Conservation (phyloP, 2,797 vertebrate species). For the Chlorospingus flavigularis region DNA sequence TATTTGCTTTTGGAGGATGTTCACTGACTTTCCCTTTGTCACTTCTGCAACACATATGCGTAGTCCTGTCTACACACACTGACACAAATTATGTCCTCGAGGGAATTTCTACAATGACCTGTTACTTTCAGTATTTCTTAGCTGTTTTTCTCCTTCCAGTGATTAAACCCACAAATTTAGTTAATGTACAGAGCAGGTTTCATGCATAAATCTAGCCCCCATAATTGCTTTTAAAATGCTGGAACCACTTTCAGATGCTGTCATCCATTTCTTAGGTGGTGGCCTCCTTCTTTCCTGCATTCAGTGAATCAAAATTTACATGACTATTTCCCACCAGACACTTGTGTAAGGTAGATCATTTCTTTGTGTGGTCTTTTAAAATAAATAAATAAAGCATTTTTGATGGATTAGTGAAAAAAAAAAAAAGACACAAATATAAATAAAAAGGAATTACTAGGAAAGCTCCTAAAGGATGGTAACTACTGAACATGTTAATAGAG, state of each 20-base stretch:
- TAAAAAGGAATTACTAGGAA: slow-evolving; percentile 25
- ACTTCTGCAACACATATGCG: neutral
- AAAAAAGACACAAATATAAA: slow-evolving; percentile 2
- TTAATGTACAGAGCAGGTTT: slow-evolving; percentile 69
- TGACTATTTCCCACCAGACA: slow-evolving; percentile 1
- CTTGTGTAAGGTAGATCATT: neutral
- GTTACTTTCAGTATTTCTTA: slow-evolving; percentile 32
- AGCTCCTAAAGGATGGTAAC: slow-evolving; percentile 14
- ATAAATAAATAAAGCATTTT: neutral
- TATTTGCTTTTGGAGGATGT: slow-evolving; percentile 51
- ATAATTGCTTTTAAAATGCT: slow-evolving; percentile 72
- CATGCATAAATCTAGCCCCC: slow-evolving; percentile 49
- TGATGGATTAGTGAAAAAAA: neutral
- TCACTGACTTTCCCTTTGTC: slow-evolving; percentile 27
- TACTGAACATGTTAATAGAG: neutral
- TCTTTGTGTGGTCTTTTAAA: slow-evolving; percentile 57
- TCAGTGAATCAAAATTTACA: slow-evolving; percentile 58
- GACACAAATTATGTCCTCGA: neutral
- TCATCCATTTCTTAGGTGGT: slow-evolving; percentile 59
- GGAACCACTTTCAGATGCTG: slow-evolving; percentile 48
- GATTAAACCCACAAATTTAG: slow-evolving; percentile 70
- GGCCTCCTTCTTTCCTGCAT: slow-evolving; percentile 43
- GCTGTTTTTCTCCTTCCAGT: slow-evolving; percentile 56
- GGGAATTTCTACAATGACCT: slow-evolving; percentile 28
- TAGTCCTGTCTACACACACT: neutral